phyloP scores from a whole-genome alignment of 2,888 invertebrate genomes.

The Cosmopolites sordidus region DNA sequence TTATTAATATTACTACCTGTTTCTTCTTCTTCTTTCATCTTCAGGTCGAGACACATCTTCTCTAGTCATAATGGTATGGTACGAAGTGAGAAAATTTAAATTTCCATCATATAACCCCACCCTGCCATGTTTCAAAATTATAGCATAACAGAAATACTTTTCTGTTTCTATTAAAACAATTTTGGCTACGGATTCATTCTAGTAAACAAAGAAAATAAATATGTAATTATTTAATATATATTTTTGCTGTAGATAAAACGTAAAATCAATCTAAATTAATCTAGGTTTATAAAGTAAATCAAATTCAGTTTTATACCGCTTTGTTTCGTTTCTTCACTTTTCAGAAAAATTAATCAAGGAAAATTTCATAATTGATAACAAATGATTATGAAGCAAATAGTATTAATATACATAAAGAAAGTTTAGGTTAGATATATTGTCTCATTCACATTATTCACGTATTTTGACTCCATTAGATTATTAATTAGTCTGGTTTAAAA shows the following conservation, averaged over 20 bases:
- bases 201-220: constrained; percentile 36
- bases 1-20: constrained; percentile 50
- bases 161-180: constrained; percentile 53
- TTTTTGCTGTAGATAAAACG: background rate
- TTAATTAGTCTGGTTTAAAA: too few species aligned
- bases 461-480: too few species aligned
- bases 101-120: constrained; percentile 58
- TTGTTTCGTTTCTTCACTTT: too few species aligned
- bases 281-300: too few species aligned
- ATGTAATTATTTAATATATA: constrained; percentile 1
- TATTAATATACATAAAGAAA: too few species aligned
- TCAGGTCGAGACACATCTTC: constrained; percentile 49
- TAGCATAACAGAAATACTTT: constrained; percentile 59
- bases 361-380: too few species aligned
- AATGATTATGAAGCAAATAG: too few species aligned
- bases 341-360: too few species aligned
- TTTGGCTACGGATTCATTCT: constrained; percentile 59
- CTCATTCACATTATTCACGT: too few species aligned
- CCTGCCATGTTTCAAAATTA: constrained; percentile 56
- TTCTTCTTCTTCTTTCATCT: constrained; percentile 39
- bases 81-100: constrained; percentile 52
- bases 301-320: too few species aligned
- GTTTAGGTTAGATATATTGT: too few species aligned
- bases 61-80: constrained; percentile 53
- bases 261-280: background rate